A percentile compares a stretch with the other conserved stretches of the same genome.
Conservation (phyloP, 2,888 invertebrate genomes). For the Pheosia tremula region DNA sequence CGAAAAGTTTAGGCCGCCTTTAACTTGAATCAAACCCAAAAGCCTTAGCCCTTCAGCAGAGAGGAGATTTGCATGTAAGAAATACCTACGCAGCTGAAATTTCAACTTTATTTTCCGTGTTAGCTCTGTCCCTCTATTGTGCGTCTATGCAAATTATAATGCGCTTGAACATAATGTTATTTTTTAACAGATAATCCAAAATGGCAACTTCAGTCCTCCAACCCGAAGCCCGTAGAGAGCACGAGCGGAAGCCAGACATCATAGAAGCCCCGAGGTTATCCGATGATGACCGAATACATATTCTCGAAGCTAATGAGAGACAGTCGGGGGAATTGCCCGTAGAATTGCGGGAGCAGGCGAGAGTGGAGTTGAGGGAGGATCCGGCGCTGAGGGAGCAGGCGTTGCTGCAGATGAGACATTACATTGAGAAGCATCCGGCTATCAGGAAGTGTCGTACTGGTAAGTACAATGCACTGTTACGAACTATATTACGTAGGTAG, state of each 20-base stretch:
- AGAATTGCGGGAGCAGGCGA: conserved; percentile 86
- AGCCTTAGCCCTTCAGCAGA: too few relatives aligned
- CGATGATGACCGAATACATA: conserved; percentile 68
- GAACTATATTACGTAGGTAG: too few relatives aligned
- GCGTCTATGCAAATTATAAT: too few relatives aligned
- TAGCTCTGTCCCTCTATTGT: too few relatives aligned
- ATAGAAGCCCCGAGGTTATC: conserved; percentile 58
- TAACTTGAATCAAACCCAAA: too few relatives aligned
- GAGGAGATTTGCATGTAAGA: too few relatives aligned
- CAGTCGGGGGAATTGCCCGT: conserved; percentile 78
- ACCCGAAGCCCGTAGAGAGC: conserved; percentile 70
- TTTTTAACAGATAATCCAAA: conserved; percentile 43
- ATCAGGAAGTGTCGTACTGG: conserved; percentile 93
- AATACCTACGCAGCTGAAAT: too few relatives aligned
- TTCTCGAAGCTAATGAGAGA: conserved; percentile 68
- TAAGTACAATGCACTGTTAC: conserved; percentile 46
- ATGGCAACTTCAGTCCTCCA: conserved; percentile 81
- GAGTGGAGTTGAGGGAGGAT: conserved; percentile 92
- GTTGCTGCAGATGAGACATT: conserved; percentile 90
- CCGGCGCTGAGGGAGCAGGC: conserved; percentile 90
- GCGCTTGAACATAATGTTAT: not conserved
- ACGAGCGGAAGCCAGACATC: conserved; percentile 62
- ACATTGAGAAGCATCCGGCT: conserved; percentile 92
- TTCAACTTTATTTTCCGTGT: too few relatives aligned
- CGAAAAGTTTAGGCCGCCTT: too few relatives aligned